Percentiles rank a stretch among this genome's conserved stretches.
Conservation (phyloP, 2,113 vertebrate genomes). For the Scytalopus superciliaris region DNA sequence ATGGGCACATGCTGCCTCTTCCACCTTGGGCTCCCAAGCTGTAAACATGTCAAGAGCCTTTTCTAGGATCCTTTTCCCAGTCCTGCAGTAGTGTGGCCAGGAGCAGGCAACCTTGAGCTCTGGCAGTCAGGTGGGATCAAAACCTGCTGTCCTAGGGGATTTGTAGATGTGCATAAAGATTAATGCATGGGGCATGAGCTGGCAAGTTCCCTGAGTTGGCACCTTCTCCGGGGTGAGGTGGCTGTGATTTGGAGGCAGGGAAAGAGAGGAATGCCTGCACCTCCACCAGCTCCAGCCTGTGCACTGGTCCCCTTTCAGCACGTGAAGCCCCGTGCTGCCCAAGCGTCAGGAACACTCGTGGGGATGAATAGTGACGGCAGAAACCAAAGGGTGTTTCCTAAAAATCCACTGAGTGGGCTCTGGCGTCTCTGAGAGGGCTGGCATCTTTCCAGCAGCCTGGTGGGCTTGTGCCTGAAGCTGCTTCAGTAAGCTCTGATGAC, state of each 20-base stretch:
- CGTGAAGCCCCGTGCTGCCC: background rate
- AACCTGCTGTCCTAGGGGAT: background rate
- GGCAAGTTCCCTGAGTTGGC: background rate
- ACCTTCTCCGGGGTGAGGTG: background rate
- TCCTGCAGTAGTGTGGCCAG: accelerated
- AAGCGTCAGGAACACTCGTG: background rate
- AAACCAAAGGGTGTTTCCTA: background rate
- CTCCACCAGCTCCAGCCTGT: background rate
- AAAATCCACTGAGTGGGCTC: background rate
- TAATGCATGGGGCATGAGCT: background rate
- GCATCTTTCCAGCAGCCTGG: background rate
- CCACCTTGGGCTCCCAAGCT: background rate
- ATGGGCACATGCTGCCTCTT: background rate
- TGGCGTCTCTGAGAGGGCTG: background rate
- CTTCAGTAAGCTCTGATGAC: background rate
- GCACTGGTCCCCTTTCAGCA: background rate
- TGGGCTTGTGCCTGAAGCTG: background rate
- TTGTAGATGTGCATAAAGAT: background rate
- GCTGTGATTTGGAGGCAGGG: background rate
- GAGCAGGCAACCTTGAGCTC: background rate
- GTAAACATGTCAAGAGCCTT: accelerated
- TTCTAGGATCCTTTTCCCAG: accelerated
- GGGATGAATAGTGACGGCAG: accelerated
- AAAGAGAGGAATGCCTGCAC: background rate
- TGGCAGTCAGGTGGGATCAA: background rate